Conservation (phyloP, 2,888 invertebrate species). For the Patella ulyssiponensis region DNA sequence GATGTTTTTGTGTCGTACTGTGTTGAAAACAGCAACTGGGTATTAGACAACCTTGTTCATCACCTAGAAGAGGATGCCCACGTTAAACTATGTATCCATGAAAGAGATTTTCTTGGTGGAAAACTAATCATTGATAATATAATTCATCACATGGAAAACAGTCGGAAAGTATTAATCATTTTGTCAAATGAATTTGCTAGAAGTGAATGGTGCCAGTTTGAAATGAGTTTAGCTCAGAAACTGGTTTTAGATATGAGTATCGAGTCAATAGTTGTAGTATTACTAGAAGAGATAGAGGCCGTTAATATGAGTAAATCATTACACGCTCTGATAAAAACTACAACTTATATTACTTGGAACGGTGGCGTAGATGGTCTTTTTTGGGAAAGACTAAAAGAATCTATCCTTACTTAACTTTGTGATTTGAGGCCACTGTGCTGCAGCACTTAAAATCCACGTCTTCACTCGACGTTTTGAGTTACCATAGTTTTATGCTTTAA, state of each 20-base stretch:
- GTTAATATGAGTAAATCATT: conserved; percentile 78
- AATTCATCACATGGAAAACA: conserved; percentile 80
- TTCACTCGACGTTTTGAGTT: too few relatives aligned
- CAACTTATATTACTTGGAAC: conserved; percentile 80
- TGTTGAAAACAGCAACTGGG: too few relatives aligned
- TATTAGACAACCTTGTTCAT: too few relatives aligned
- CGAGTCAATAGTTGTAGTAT: conserved; percentile 79
- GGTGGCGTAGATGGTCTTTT: conserved; percentile 8
- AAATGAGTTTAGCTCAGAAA: conserved; percentile 81
- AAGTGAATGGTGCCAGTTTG: conserved; percentile 83
- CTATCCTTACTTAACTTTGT: neutral
- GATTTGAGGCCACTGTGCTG: too few relatives aligned
- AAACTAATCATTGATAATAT: conserved; percentile 81
- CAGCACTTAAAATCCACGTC: too few relatives aligned
- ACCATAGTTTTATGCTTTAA: too few relatives aligned
- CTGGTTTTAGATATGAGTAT: conserved; percentile 70
- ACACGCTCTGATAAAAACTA: conserved; percentile 80
- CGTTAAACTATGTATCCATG: too few relatives aligned
- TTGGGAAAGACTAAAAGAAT: neutral
- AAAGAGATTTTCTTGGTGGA: too few relatives aligned
- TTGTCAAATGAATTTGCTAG: conserved; percentile 78
- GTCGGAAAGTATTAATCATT: conserved; percentile 78
- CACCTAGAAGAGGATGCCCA: too few relatives aligned
- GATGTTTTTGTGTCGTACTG: too few relatives aligned
- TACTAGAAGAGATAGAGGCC: conserved; percentile 79